Evolutionary conservation across 2,113 vertebrate species (phyloP).

Genomic region (Serilophus lunatus): DNA sequence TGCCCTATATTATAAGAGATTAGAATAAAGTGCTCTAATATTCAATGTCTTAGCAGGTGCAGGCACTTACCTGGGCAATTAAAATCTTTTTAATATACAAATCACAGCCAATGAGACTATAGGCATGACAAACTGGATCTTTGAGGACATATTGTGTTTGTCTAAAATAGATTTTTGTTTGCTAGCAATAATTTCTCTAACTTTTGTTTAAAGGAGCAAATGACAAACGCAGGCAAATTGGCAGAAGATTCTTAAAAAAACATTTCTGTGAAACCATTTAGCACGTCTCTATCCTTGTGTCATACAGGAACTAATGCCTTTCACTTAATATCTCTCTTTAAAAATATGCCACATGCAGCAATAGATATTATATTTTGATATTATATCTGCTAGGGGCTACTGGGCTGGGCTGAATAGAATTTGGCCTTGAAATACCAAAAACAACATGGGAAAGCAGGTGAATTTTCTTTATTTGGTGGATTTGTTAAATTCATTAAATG

Average conservation of each 20-base stretch:
- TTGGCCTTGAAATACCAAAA: conserved; percentile 40
- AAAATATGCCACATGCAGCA: background rate
- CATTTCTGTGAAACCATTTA: background rate
- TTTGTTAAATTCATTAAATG: conserved; percentile 40
- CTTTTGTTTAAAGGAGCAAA: conserved; percentile 69
- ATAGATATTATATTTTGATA: background rate
- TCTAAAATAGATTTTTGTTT: conserved; percentile 64
- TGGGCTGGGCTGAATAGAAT: background rate
- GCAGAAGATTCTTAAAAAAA: background rate
- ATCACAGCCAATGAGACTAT: conserved; percentile 76
- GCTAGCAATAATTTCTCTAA: conserved; percentile 65
- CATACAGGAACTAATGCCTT: background rate
- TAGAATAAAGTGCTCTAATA: conserved; percentile 80
- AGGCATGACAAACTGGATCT: conserved; percentile 72
- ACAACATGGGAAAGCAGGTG: conserved; percentile 12
- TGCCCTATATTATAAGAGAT: conserved; percentile 79
- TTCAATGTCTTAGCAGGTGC: conserved; percentile 81
- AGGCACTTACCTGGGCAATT: conserved; percentile 84
- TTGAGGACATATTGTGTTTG: conserved; percentile 73
- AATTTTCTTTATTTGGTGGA: conserved; percentile 44
- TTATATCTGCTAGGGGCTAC: background rate
- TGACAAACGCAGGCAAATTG: conserved; percentile 42
- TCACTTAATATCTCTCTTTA: background rate
- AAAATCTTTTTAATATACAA: conserved; percentile 83
- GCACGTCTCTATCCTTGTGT: background rate